Base-by-base conservation (phyloP, 1,140 invertebrate species). In the Pogonognathellus flavescens region DNA sequence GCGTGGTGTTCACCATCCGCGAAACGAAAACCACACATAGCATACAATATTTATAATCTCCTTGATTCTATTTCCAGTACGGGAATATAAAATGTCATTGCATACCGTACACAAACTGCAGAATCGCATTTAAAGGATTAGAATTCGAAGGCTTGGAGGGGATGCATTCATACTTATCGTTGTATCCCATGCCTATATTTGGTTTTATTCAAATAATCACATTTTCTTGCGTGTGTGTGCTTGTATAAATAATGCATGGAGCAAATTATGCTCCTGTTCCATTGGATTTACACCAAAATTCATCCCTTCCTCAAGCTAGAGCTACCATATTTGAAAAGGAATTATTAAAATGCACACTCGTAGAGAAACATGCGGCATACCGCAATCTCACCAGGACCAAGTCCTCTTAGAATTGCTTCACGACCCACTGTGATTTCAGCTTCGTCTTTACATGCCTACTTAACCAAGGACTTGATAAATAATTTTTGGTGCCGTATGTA, bases 221-320 rank as follows among this genome's bases (percentile, higher is more conserved):
- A 49, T 18, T 49, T n/a, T n/a, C 59, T n/a, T 20, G n/a, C 16
- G n/a, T 62, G 41, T 31, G 25, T 31, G 31, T 31, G 49, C 41
- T 76, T 18, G n/a, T 76, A 76, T 76, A 76, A 76, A 76, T 76
- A 76, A 76, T 31, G 18, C 70, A 76, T 76, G 59, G 0, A 18
- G 18, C 53, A 4, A 55, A 11, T 10, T 10, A 9, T 22, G 7
- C 25, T 20, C 62, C 22, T 66, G 14, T 25, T 66, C 62, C 20
- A 66, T 25, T 66, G 62, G 22, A 66, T 66, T 18, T 66, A 13
- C 20, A 66, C 62, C 62, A 66, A 66, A 66, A 66, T 25, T 66
- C 18, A 20, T 20, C 2, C 22, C 59, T 60, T 22, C n/a, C 18
- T 10, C n/a, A 18, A 60, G 59, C n/a, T 18, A 20, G 11, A 22